Base-by-base conservation (phyloP, 2,113 vertebrate species). In the Xenopus borealis region DNA sequence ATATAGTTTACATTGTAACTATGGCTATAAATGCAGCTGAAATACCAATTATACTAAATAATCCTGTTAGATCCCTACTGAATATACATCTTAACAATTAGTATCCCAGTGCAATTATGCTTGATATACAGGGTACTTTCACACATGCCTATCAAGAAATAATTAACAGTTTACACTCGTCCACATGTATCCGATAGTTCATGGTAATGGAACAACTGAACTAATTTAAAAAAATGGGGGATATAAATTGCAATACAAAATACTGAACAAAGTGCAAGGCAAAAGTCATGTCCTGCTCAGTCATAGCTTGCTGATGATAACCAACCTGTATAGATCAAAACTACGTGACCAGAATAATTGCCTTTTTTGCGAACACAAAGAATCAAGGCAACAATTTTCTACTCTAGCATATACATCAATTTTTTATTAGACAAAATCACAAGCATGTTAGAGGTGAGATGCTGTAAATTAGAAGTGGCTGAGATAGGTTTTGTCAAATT, bases 361-460 rank as follows among this genome's bases (percentile, higher is more conserved):
- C 79, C 58, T 79, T 75, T 78, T 62, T 69, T 62, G 7, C 5
- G 8, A 40, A 9, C 33, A 40, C 33, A 40, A 6, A 6, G 33
- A 40, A 6, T 6, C 33, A 40, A 40, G 72, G 71, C 77, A 84
- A 84, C 0, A 79, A 71, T 72, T 18, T 82, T 72, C 75, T 64
- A 62, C 80, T 75, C 23, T 80, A 78, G 81, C 71, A 80, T 55
- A 81, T 81, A 55, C 79, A 45, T 23, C 66, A 71, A 63, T 71
- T 69, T 84, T 85, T 85, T 78, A 85, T 79, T 19, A 81, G 63
- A 59, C 58, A 68, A 73, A 86, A 83, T 67, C 2, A 83, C 19
- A 47, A 79, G 78, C 75, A 78, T 78, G 79, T 78, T 58, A 86
- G 78, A 79, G 71, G 72, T 0, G 7, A 81, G 63, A 67, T 71